Conservation (phyloP, 1,140 invertebrate species). For the Drusus annulatus region DNA sequence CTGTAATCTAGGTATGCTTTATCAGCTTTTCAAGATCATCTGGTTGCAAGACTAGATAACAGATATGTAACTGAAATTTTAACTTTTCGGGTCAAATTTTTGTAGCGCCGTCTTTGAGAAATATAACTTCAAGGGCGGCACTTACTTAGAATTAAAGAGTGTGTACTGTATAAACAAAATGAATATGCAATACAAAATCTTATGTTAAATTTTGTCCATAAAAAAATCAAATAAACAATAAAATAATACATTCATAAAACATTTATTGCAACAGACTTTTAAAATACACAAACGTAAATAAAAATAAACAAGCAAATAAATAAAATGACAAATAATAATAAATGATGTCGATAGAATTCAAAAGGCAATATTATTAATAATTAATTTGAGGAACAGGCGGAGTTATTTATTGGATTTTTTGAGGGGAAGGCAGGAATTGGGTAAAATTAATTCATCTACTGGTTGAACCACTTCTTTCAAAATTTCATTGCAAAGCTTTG, state of each 20-base stretch:
- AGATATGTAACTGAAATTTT: too few relatives aligned
- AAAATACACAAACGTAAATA: conserved; percentile 4
- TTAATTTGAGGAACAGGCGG: not conserved
- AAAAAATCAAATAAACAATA: not conserved
- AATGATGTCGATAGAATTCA: too few relatives aligned
- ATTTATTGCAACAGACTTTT: conserved; percentile 21
- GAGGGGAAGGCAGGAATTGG: conserved; percentile 17
- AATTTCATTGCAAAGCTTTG: conserved; percentile 14
- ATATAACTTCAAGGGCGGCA: too few relatives aligned
- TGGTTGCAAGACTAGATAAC: too few relatives aligned
- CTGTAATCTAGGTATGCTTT: too few relatives aligned
- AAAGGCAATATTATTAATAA: not conserved
- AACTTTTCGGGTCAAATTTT: too few relatives aligned
- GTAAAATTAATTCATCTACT: not conserved
- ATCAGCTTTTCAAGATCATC: too few relatives aligned
- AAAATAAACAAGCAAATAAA: conserved; percentile 24
- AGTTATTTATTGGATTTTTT: not conserved
- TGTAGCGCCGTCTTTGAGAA: too few relatives aligned
- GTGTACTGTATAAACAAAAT: too few relatives aligned
- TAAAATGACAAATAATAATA: conserved; percentile 4
- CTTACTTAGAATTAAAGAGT: too few relatives aligned
- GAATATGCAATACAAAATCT: too few relatives aligned
- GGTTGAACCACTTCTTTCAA: not conserved
- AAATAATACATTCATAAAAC: conserved; percentile 24
- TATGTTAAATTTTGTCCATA: too few relatives aligned